These are phyloP conservation scores for Tetheella fluctuosa DNA, from an alignment of 2,888 invertebrate genomes.

Conservation along the genomic window DNA sequence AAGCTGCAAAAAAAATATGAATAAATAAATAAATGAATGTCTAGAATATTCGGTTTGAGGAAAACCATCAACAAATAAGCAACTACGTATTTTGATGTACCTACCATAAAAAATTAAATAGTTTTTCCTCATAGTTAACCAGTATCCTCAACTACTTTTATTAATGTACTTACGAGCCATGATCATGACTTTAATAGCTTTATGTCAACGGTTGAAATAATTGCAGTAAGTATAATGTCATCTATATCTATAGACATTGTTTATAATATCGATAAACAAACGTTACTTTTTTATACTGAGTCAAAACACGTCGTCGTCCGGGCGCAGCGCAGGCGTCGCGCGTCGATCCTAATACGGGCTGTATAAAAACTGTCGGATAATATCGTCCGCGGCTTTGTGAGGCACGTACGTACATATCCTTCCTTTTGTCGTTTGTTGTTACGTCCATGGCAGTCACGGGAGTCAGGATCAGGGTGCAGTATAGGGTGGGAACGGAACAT, in stretches of 20 bases:
- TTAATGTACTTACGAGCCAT: not conserved
- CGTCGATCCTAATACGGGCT: slow-evolving; percentile 64
- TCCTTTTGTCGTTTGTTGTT: slow-evolving; percentile 76
- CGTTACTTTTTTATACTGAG: slow-evolving; percentile 43
- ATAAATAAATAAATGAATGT: no score
- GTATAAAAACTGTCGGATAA: slow-evolving; percentile 66
- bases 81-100: not conserved
- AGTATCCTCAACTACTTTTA: not conserved
- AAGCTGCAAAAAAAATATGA: no score
- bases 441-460: slow-evolving; percentile 27
- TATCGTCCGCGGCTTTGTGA: slow-evolving; percentile 72
- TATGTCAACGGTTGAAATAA: not conserved
- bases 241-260: slow-evolving; percentile 13
- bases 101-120: no score
- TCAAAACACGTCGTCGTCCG: slow-evolving; percentile 49
- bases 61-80: not conserved
- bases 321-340: slow-evolving; percentile 16
- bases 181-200: not conserved
- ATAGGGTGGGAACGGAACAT: slow-evolving; percentile 1
- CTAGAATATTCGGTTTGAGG: no score
- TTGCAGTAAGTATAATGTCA: not conserved
- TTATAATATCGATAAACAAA: slow-evolving; percentile 37
- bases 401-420: slow-evolving; percentile 76
- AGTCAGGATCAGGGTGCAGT: slow-evolving; percentile 23
- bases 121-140: not conserved